Base-by-base conservation (phyloP, 2,888 invertebrate genomes). In the Nephrotoma appendiculata region DNA sequence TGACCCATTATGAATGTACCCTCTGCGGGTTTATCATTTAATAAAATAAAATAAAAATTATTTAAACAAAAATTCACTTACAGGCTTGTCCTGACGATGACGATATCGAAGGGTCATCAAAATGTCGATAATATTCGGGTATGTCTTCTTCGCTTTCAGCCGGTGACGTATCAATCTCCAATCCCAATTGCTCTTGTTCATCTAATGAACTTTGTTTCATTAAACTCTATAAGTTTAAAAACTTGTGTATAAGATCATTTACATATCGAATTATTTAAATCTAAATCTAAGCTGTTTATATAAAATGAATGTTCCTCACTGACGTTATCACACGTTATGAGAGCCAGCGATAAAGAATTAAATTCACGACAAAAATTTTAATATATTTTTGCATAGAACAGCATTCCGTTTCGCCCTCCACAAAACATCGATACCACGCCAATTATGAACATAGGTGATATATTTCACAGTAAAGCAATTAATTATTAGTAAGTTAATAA, bases 151-250 rank as follows among this genome's bases (percentile, higher is more conserved):
- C 95, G 83, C 93, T 93, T 15, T 93, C 93, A 89, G 93, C 93
- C 43, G 94, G 93, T 87, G 94, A 93, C 89, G 94, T 92, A 89
- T 95, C 95, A 89, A 95, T 93, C 89, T 96, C 96, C 92, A 96
- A 94, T 89, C 94, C 95, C 88, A 96, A 93, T 89, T 95, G 94
- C 88, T 94, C 93, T 88, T 95, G 94, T 90, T 98, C 98, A 92
- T 98, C 98, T 88, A 98, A 92, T 87, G 96, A 98, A 89, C 95
- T 97, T 93, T 99, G 98, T 91, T 98, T 98, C 92, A 97, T 96
- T 89, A 98, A 94, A 89, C 95, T 94, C 92, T 95, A 52, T 52
- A 52, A 52, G n/a, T 52, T 52, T 52, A 52, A 52, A 52, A 15
- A 52, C 52, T 52, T 7, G 19, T 52, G 52, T 52, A 11, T 52